Base-by-base conservation (phyloP, 1,140 invertebrate species). In the Rhysida immarginata region DNA sequence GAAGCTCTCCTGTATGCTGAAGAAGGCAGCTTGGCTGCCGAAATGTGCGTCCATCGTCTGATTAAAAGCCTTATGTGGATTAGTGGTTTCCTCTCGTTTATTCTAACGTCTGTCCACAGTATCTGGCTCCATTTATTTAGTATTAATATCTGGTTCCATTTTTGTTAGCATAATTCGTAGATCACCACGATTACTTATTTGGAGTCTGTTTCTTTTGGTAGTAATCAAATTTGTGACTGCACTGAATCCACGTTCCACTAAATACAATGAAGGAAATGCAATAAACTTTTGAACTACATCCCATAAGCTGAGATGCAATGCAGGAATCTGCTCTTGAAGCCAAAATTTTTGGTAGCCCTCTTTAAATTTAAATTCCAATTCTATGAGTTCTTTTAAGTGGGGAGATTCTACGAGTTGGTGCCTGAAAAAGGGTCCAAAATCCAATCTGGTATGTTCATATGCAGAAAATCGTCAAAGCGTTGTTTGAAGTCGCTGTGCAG, bases 191-290 rank as follows among this genome's bases (percentile, higher is more conserved):
- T 57, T 35, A 13, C 25, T 29, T 27, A 53, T 53, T 23, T 53
- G 26, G 26, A 59, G 27, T 25, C 26, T n/a, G 27, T 55, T 59
- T 59, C 49, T 59, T 23, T 59, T 53, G 46, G 55, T 59, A 8
- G 58, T 53, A 8, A 59, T 26, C 23, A 56, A 25, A 25, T 44
- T 49, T 8, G 42, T 53, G 11, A 59, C 58, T 20, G 49, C 48
- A 50, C 48, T 59, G 29, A 59, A 59, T 48, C 42, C 58, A 51
- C 58, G 48, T 45, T 61, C 59, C 16, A 24, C 49, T 44, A 58
- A 55, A 58, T 60, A 60, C 26, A 50, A 62, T 26, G 56, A 58
- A 43, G 50, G 59, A 48, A 62, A 62, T 26, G 61, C 57, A 52
- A 62, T 52, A 49, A 26, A 57, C 43, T 27, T 54, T 48, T 59